Conservation (phyloP, 2,797 vertebrate genomes). For the Eulemur rubriventer region DNA sequence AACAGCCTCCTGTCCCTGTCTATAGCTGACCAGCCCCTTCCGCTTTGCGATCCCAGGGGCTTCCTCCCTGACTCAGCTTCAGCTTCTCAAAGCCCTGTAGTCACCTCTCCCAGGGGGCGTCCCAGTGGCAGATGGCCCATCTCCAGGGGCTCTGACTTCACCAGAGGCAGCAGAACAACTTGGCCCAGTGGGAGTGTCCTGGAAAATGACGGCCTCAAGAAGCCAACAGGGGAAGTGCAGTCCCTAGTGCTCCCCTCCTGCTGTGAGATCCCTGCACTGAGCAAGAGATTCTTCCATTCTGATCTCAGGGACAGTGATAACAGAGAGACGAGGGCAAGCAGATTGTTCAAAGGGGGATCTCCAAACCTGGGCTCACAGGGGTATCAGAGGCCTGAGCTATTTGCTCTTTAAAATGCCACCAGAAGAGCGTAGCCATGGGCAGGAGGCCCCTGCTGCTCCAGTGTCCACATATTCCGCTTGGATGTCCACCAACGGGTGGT, state of each 20-base stretch:
- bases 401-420: background rate
- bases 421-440: background rate
- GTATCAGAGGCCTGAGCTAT: background rate
- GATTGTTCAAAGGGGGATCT: background rate
- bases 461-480: background rate
- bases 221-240: rapidly evolving
- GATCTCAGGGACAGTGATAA: background rate
- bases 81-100: background rate
- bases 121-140: background rate
- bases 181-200: background rate
- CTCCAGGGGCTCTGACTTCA: background rate
- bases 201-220: background rate
- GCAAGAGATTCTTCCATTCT: background rate
- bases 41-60: background rate
- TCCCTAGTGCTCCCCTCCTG: rapidly evolving
- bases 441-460: background rate
- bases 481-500: too few relatives aligned
- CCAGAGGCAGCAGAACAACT: background rate
- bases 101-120: background rate
- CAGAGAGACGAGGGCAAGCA: background rate
- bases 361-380: too few relatives aligned
- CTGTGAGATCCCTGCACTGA: background rate
- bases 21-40: background rate
- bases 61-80: background rate
- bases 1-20: background rate